Evolutionary conservation across 2,113 vertebrate genomes (phyloP), one percentile per base, ranked within the genome.

Genomic region (Tyrannus savana): DNA sequence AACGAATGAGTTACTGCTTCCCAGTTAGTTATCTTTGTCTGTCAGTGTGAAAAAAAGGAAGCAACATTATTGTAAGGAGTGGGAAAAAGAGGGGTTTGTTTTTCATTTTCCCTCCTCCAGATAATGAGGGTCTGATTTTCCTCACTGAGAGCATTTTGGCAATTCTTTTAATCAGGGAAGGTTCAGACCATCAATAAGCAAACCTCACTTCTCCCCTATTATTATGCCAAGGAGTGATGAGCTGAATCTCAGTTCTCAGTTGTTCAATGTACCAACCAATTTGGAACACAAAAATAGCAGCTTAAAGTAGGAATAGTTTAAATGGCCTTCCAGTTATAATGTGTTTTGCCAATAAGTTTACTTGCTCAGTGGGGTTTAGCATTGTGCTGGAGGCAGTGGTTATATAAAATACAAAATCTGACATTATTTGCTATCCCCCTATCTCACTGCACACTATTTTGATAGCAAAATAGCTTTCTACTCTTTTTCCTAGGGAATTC

Each of bases 311-410:
- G 59, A 75, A 77, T 50, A 52, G n/a, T 95, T 95, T 89, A 94
- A 92, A 59, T 94, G 76, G 41, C 30, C 77, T 95, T 96, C 42
- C 55, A 75, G 77, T 92, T 90, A n/a, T 92, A 68, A 78, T 84
- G 64, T 77, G 69, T 93, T 96, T 96, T 93, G 42, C 77, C 89
- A 89, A 83, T 93, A 52, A 79, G 77, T 93, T 88, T 93, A n/a
- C 81, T 96, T 96, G 74, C 88, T 94, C 84, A 66, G 62, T 73
- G 37, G 35, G 42, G 15, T 59, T 95, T 96, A 86, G 62, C 76
- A 35, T 91, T 95, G 64, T 96, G 91, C 87, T 86, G 46, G 53
- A 92, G 88, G 68, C 90, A 71, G 33, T 89, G 69, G 24, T 84
- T 94, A 90, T 74, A 78, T 79, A 93, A 95, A 96, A 85, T 44